phyloP scores from a whole-genome alignment of 2,113 vertebrate genomes.

The Neogale vison region DNA sequence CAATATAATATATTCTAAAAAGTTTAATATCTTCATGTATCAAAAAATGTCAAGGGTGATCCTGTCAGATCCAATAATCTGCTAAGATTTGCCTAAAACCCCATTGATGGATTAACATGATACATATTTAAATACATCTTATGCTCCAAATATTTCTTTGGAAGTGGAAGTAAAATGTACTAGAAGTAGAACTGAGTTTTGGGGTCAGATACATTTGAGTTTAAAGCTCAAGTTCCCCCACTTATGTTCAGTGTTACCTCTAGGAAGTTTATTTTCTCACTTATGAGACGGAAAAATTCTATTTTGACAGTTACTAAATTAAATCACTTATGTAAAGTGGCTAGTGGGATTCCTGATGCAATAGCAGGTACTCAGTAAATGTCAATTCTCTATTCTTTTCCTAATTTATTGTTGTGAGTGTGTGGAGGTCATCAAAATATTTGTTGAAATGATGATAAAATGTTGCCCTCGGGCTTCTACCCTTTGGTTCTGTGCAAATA shows the following conservation, averaged over 20 bases:
- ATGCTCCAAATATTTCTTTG: neutral
- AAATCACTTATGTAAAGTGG: neutral
- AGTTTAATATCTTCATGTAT: constrained; percentile 5
- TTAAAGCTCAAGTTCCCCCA: neutral
- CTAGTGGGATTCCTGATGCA: neutral
- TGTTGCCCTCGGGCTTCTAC: neutral
- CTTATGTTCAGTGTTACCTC: neutral
- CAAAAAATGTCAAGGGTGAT: neutral
- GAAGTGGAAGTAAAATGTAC: neutral
- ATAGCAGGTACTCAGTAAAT: neutral
- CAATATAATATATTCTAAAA: neutral
- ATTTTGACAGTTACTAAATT: constrained; percentile 12
- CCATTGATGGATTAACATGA: neutral
- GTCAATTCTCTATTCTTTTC: neutral
- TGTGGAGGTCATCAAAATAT: neutral
- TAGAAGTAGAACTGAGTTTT: neutral
- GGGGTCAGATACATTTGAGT: neutral
- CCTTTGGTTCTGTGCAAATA: neutral
- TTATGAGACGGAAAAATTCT: neutral
- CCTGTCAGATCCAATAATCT: neutral
- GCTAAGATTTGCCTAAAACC: neutral
- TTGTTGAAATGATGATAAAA: neutral
- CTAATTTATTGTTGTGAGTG: neutral
- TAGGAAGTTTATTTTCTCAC: neutral
- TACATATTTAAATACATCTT: neutral